Evolutionary conservation across 37 sponge, comb jelly and placozoan genomes (phyloP).

Genomic region (Lycopodina hypogea): DNA sequence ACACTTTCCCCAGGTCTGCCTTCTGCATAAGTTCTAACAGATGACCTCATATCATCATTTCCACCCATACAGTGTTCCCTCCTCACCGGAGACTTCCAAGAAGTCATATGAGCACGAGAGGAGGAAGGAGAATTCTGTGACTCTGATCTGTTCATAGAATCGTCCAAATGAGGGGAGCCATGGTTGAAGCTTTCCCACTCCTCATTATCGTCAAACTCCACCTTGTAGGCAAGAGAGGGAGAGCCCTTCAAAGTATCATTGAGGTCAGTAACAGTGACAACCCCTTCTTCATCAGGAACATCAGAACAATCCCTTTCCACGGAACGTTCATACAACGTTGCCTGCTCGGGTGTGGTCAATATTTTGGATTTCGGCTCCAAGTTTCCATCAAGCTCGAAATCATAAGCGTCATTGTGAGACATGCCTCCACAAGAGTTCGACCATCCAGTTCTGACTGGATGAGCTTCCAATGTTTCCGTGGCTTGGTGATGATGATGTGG

Average conservation of each 20-base stretch:
- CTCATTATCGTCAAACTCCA: constrained; percentile 79
- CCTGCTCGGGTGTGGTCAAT: background rate
- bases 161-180: background rate
- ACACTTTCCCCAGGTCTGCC: too few species aligned
- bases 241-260: constrained; percentile 50
- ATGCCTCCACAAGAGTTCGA: background rate
- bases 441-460: background rate
- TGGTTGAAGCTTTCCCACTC: constrained; percentile 74
- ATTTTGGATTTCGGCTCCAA: background rate
- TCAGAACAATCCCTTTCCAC: background rate
- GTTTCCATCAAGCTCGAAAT: too few species aligned
- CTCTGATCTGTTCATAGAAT: too few species aligned
- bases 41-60: background rate
- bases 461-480: background rate
- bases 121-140: too few species aligned
- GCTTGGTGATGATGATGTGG: background rate
- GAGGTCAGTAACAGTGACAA: constrained; percentile 10
- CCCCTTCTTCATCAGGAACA: constrained; percentile 7
- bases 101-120: too few species aligned
- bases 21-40: background rate
- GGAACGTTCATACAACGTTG: background rate
- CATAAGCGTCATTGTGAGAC: too few species aligned
- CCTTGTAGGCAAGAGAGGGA: constrained; percentile 4
- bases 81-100: constrained; percentile 3
- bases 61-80: background rate